Evolutionary conservation across 2,888 invertebrate genomes (phyloP), one percentile per base, ranked within the genome.

Genomic region (Noctua comes): DNA sequence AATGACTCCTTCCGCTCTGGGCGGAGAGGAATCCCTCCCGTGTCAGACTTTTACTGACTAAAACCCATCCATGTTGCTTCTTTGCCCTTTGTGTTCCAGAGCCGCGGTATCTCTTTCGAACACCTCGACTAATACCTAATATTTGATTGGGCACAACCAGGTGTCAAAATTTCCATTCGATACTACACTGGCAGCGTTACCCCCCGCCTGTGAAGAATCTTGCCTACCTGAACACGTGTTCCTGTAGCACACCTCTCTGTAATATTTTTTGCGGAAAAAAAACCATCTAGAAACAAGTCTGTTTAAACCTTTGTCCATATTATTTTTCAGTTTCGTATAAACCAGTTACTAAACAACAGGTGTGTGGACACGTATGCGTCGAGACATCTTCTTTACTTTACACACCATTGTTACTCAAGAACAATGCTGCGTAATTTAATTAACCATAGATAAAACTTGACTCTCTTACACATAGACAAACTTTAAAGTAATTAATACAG

Each of bases 381-480:
- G 76, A 85, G 80, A 88, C 80, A 86, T 86, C 83, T 88, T 87
- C 88, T 88, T 89, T 83, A 90, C 84, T 88, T 81, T 80, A 87
- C 77, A 91, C 88, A 85, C 90, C 89, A 92, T 93, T 93, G 93
- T 93, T 90, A 91, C 86, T 75, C 75, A 82, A 71, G 88, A 91
- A 95, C 94, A 95, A 94, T 93, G 89, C 91, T 73, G 76, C 81
- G 90, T 93, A 92, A 94, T 94, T 93, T 91, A 94, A 92, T 94
- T 92, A 91, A 90, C 84, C 79, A 85, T 75, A 84, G 78, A 88
- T 89, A 87, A 91, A 88, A 88, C 76, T 83, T 86, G 82, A 88
- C 84, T 89, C 89, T 90, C 90, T 88, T 91, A 90, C 84, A 87
- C 83, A 84, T 89, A 90, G 86, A 88, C 88, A 84, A 84, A 88